phyloP scores from a whole-genome alignment of 2,797 vertebrate genomes.

The Arnoldichthys spilopterus region DNA sequence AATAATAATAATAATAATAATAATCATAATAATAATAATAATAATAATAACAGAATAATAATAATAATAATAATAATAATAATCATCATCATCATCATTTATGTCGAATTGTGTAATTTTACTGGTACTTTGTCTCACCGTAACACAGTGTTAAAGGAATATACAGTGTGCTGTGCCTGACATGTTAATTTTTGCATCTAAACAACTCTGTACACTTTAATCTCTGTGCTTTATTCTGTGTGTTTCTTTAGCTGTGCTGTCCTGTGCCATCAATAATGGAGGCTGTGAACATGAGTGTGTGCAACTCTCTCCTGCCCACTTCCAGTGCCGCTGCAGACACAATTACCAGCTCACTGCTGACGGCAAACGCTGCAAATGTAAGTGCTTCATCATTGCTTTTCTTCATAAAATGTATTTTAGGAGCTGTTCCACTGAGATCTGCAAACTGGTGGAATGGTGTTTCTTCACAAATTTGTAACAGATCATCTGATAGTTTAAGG shows the following conservation, averaged over 20 bases:
- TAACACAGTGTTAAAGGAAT: not conserved
- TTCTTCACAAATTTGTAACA: not conserved
- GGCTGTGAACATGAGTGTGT: constrained; percentile 83
- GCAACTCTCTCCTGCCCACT: constrained; percentile 74
- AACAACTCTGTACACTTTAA: not conserved
- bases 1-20: too few species aligned
- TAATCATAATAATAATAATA: too few species aligned
- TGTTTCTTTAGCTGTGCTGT: constrained; percentile 75
- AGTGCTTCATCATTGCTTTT: constrained; percentile 63
- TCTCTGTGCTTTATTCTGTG: too few species aligned
- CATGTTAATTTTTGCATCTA: not conserved
- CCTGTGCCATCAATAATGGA: constrained; percentile 79
- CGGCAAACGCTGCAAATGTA: constrained; percentile 75
- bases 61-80: too few species aligned
- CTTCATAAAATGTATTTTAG: constrained; percentile 1
- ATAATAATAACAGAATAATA: too few species aligned
- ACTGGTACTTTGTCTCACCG: too few species aligned
- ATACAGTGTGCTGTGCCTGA: not conserved
- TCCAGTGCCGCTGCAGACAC: constrained; percentile 79
- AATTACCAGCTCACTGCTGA: constrained; percentile 80
- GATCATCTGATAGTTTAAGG: not conserved
- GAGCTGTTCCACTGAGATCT: not conserved
- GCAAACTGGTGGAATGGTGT: not conserved
- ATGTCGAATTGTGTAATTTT: too few species aligned
- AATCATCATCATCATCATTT: too few species aligned